Base-by-base conservation (phyloP, 1,140 invertebrate species). In the Nasonia giraulti region DNA sequence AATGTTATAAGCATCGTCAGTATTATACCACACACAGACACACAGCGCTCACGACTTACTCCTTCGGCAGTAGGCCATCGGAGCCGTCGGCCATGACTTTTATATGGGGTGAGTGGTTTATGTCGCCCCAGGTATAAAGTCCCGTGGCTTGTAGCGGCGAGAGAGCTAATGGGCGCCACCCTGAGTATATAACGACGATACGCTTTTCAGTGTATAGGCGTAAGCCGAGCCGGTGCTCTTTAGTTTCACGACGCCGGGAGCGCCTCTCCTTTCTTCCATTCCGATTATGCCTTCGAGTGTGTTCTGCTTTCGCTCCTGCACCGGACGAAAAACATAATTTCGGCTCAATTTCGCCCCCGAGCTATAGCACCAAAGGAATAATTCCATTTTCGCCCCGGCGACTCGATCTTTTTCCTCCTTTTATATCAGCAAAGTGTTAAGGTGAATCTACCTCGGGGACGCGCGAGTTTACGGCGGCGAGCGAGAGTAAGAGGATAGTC, bases 41-140 rank as follows among this genome's bases (percentile, higher is more conserved):
- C 17, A 14, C 55, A 44, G 7, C 27, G 10, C 17, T 20, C 17
- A 62, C 20, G 62, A 71, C 69, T 14, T 27, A 10, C 0, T 62
- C 77, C 83, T 37, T 68, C 77, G 73, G 23, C 87, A 86, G 89
- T 87, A 88, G 87, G 87, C 82, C 74, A 37, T 80, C 17, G 55
- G 8, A 73, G n/a, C n/a, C 37, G 79, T 7, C 66, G 76, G 83
- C 85, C 86, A 86, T 87, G 85, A 88, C 86, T 89, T 90, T 91
- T 91, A 90, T 91, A 88, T 84, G 83, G 47, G 87, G 87, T 88
- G 88, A 88, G 88, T 88, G 86, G 88, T 88, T 89, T 88, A 88
- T 87, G 88, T 90, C 90, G 87, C 90, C 82, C 80, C 91, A 91
- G 91, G 92, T 92, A 92, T 92, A 92, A 92, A 93, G 90, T 89